Base-by-base conservation (phyloP, 2,797 vertebrate genomes). In the Onychomys leucogaster region DNA sequence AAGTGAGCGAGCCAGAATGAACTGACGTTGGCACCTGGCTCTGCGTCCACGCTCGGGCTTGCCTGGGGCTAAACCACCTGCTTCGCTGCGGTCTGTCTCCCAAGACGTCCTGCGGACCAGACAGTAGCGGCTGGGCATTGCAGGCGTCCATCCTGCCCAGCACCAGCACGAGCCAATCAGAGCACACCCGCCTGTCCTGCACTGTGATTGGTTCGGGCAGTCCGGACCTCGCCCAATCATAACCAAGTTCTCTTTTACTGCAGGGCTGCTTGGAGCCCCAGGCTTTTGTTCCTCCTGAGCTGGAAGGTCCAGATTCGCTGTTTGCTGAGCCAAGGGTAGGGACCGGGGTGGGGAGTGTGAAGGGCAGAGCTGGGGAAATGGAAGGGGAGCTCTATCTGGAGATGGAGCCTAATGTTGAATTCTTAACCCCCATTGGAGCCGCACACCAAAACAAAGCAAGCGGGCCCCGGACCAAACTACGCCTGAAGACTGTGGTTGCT, bases 231-330 rank as follows among this genome's bases (percentile, higher is more conserved):
- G 6, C 0, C 95, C 95, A 92, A 59, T 90, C 84, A 61, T 75
- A 37, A 16, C 6, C 19, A 55, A 6, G 89, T 6, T 32, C 63
- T 17, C n/a, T 3, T 19, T 5, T 78, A 6, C 55, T 10, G 2
- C 63, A 12, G 73, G 4, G 27, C 46, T 2, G 55, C 88, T 0
- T 0, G 2, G 84, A 7, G 49, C 52, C 3, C 41, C 1, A 0
- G 73, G 81, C 71, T 83, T 49, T 11, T 25, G 76, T 52, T 76
- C 49, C 12, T 37, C 16, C 9, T 0, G 16, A 29, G 82, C 81
- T 1, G 23, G 23, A 5, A 7, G 25, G 23, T 88, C 76, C 14
- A 5, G 29, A 7, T n/a, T 19, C 8, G 23, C 59, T 17, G 13
- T 25, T 2, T 6, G 25, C 73, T 16, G 19, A 17, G 46, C 21